These are phyloP conservation scores for Platyscapa corneri DNA, from an alignment of 1,140 invertebrate species.

Conservation along the genomic window DNA sequence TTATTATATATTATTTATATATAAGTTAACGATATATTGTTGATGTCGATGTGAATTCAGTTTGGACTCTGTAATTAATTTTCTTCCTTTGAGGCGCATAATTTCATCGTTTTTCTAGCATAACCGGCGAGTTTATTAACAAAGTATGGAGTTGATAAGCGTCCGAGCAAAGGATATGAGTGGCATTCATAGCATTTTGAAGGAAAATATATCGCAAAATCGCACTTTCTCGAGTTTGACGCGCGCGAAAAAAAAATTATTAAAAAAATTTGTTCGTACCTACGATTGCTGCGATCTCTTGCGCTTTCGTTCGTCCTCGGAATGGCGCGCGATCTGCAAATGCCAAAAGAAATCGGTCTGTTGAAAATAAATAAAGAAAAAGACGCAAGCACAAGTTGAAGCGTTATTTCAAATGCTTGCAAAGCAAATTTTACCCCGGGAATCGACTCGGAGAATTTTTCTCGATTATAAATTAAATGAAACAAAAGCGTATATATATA, in stretches of 20 bases:
- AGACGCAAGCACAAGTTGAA: neutral
- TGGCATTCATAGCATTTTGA: neutral
- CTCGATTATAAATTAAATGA: constrained; percentile 28
- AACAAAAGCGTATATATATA: neutral
- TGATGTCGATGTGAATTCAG: too few relatives aligned
- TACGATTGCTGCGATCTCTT: constrained; percentile 47
- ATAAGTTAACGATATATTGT: too few relatives aligned
- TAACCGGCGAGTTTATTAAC: too few relatives aligned
- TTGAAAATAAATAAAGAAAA: constrained; percentile 45
- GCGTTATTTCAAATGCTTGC: neutral
- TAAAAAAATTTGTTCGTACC: constrained; percentile 51
- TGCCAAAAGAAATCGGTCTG: constrained; percentile 46
- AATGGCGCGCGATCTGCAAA: constrained; percentile 52
- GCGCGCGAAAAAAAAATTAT: constrained; percentile 43
- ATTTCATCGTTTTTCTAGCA: too few relatives aligned
- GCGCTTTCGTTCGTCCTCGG: constrained; percentile 50
- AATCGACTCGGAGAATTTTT: constrained; percentile 11
- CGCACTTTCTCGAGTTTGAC: neutral
- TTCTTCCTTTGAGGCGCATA: too few relatives aligned
- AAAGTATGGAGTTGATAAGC: neutral
- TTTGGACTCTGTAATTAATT: too few relatives aligned
- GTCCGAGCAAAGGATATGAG: neutral
- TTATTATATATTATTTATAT: too few relatives aligned
- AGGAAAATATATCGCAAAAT: neutral
- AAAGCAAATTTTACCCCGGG: neutral